Conservation (phyloP, 2,113 vertebrate species). For the Ascaphus truei region DNA sequence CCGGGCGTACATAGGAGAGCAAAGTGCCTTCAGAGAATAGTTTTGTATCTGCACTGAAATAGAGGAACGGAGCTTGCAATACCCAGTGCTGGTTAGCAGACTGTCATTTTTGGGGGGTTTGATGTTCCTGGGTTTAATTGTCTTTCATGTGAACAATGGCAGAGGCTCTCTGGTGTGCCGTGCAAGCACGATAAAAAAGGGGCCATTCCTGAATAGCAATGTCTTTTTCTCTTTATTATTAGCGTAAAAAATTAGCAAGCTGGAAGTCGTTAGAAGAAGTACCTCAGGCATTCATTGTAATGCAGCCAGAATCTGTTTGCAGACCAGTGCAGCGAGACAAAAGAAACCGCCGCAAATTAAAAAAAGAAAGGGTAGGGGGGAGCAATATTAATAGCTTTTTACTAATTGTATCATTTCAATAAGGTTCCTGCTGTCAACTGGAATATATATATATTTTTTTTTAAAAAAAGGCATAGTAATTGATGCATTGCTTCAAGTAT, state of each 20-base stretch:
- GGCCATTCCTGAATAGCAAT: conserved; percentile 81
- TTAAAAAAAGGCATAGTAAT: conserved; percentile 70
- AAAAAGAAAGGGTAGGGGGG: conserved; percentile 46
- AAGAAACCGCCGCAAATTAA: conserved; percentile 45
- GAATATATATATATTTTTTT: conserved; percentile 73
- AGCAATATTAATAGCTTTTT: conserved; percentile 79
- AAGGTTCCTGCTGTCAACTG: conserved; percentile 78
- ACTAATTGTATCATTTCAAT: conserved; percentile 81
- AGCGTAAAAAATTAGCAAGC: conserved; percentile 89
- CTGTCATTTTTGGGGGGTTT: conserved; percentile 86
- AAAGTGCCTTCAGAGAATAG: no score
- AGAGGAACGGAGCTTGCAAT: conserved; percentile 62
- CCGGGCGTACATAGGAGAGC: conserved; percentile 50
- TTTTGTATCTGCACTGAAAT: conserved; percentile 70
- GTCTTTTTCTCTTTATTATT: conserved; percentile 86
- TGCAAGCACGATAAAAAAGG: conserved; percentile 66
- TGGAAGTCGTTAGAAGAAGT: conserved; percentile 83
- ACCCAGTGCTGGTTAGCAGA: conserved; percentile 77
- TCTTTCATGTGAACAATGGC: conserved; percentile 91
- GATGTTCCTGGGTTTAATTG: conserved; percentile 87
- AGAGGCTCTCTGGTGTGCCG: conserved; percentile 75
- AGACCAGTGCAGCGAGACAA: conserved; percentile 73
- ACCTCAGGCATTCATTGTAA: conserved; percentile 72
- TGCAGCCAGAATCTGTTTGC: conserved; percentile 74
- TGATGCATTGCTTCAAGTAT: conserved; percentile 83